Base-by-base conservation (phyloP, 2,797 vertebrate species). In the Myioborus miniatus region DNA sequence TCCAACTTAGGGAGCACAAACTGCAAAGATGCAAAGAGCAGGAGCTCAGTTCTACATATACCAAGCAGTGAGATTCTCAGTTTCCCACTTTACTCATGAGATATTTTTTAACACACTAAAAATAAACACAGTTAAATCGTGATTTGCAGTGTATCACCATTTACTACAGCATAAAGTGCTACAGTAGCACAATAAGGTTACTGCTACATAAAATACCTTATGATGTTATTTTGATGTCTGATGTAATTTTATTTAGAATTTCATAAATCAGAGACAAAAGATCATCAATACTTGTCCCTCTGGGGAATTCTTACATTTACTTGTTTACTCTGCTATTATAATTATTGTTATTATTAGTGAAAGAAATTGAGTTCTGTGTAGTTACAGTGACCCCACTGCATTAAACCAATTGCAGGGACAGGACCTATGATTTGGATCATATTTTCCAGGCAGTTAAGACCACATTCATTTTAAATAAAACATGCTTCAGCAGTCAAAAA, bases 391-490 rank as follows among this genome's bases (percentile, higher is more conserved):
- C 47, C 67, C 32, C 69, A 34, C 12, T 60, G 53, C 56, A 83
- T 27, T 23, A 79, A 83, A 58, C 22, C 63, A 82, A 27, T 3
- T 49, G 70, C 29, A 90, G 64, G 49, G 88, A 71, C 18, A 69
- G 44, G 55, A 60, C 65, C 81, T 75, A 65, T 50, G 63, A 71
- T 84, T 89, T 86, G 68, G 63, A 95, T 90, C 39, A 44, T 79
- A 83, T 83, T 95, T 95, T 93, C 82, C 83, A 93, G 65, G 67
- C 79, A 90, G 41, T 89, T 81, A 84, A 95, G 67, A 86, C 64
- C 80, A 67, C 58, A 64, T 69, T 75, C 19, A 83, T 75, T 63
- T 86, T 52, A 94, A 95, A 96, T n/a, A 81, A 91, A 90, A 85
- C 90, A 76, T 12, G 24, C 27, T 83, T 77, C 76, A 84, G 67